Evolutionary conservation across 2,888 invertebrate species (phyloP), one percentile per base, ranked within the genome.

Genomic region (Halictus ligatus): DNA sequence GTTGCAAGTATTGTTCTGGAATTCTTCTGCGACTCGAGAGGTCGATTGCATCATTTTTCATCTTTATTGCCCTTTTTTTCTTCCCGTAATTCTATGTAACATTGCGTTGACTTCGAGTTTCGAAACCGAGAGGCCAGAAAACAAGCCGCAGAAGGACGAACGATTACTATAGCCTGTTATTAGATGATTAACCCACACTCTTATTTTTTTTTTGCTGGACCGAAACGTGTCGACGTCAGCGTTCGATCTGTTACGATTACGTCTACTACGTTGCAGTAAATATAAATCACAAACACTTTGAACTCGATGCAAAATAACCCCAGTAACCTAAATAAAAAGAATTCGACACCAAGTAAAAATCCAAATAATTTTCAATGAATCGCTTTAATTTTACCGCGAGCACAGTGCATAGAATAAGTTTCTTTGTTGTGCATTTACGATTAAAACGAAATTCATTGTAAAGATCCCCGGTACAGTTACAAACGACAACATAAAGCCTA

Each of bases 131-230:
- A 71, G 40, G 15, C 54, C 15, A 50, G 40, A 48, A 83, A 80
- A 21, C 75, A 21, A 64, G 60, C 25, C 75, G 21, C 71, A 21
- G 46, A 80, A 60, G 71, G 58, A 74, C 46, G 69, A 40, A 58
- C n/a, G 18, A 15, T 13, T 78, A 78, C 71, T 60, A 60, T 50
- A 58, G 1, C 15, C 13, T 40, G 15, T 75, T 48, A 75, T 80
- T 83, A 83, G 48, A 75, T 72, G 58, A 75, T 75, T 80, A 80
- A 75, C 75, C 35, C 25, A 25, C 21, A 15, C 46, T 83, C 60
- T 0, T 80, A n/a, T n/a, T n/a, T 13, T 13, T 74, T 80, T 60
- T 13, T 74, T 50, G 29, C 21, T 5, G n/a, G 29, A 73, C 43
- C 43, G 43, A 50, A 50, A 77, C 29, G 21, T 54, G 54, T 75